Evolutionary conservation across 2,888 invertebrate genomes (phyloP), one percentile per base, ranked within the genome.

Genomic region (Scaeva pyrastri): DNA sequence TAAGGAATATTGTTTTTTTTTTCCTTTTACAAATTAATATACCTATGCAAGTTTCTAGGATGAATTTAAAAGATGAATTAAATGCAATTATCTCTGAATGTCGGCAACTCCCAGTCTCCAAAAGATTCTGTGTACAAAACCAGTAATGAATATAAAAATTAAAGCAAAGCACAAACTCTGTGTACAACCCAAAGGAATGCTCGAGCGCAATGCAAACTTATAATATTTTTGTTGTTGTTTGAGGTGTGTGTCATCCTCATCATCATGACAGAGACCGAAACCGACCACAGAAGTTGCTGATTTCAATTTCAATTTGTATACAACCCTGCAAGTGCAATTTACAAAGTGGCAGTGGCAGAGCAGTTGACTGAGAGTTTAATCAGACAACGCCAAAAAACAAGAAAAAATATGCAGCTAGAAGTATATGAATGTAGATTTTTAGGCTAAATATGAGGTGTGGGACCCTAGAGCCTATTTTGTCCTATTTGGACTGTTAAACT

Each of bases 171-270:
- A 70, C 41, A 41, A 60, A 55, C 72, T 43, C 60, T 41, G 41
- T 64, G 43, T 64, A 52, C 72, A 73, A 52, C 52, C 21, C 19
- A 68, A 73, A 73, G 72, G 45, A 74, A 78, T 83, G 82, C 73
- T 78, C 68, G 74, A 83, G 80, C 75, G 79, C 79, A 84, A 71
- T 36, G 84, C 80, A 76, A 84, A 75, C 26, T 66, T 56, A 23
- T 77, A 39, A 62, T 76, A 12, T 56, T 70, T 43, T 70, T 77
- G 39, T 73, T 83, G 12, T 58, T 71, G 43, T 77, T 84, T 84
- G 75, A 80, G 80, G 84, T 84, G 84, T 84, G 84, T 84, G 80
- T 80, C 79, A 71, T 79, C 79, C 41, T 70, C 50, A 45, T 19
- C 62, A 64, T 45, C 31, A 64, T 64, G 45, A 48, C 45, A 43